Percentiles rank a stretch among this genome's conserved stretches.
phyloP scores from a whole-genome alignment of 1,140 invertebrate genomes.

The Phymastichus coffea region DNA sequence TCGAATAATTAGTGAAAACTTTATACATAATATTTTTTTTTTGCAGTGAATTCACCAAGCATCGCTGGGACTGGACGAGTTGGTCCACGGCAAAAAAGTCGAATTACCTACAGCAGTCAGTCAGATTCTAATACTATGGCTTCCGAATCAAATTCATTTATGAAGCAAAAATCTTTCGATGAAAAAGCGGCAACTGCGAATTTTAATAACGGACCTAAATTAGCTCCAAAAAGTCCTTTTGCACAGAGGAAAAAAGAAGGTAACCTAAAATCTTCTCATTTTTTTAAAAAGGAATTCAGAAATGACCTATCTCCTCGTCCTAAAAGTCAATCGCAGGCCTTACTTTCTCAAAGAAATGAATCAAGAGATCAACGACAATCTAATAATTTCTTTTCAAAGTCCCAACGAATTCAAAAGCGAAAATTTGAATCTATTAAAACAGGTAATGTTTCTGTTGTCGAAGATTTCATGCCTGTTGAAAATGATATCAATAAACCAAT shows the following conservation, averaged over 20 bases:
- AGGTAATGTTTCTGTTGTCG: neutral
- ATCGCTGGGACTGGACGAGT: slow-evolving; percentile 54
- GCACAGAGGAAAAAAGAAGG: slow-evolving; percentile 38
- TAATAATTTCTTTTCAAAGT: slow-evolving; percentile 19
- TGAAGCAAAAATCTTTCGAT: slow-evolving; percentile 41
- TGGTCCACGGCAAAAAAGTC: slow-evolving; percentile 51
- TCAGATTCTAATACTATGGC: slow-evolving; percentile 39
- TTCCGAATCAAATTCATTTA: slow-evolving; percentile 31
- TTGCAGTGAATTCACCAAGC: slow-evolving; percentile 50
- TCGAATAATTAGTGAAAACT: slow-evolving; percentile 1
- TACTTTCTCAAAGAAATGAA: slow-evolving; percentile 11
- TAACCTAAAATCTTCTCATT: slow-evolving; percentile 33
- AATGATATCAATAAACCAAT: slow-evolving; percentile 19
- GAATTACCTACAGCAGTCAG: slow-evolving; percentile 51
- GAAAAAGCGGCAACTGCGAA: slow-evolving; percentile 36
- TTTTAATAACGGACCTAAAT: slow-evolving; percentile 34
- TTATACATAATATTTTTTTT: slow-evolving; percentile 16
- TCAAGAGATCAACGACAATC: slow-evolving; percentile 22
- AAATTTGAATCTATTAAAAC: neutral
- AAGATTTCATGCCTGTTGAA: slow-evolving; percentile 29
- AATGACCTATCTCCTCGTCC: slow-evolving; percentile 25
- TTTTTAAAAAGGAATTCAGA: slow-evolving; percentile 34
- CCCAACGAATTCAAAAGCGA: slow-evolving; percentile 28
- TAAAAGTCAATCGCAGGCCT: slow-evolving; percentile 30
- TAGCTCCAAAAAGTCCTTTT: slow-evolving; percentile 38